phyloP scores from a whole-genome alignment of 2,888 invertebrate species.

The Nineta flava region DNA sequence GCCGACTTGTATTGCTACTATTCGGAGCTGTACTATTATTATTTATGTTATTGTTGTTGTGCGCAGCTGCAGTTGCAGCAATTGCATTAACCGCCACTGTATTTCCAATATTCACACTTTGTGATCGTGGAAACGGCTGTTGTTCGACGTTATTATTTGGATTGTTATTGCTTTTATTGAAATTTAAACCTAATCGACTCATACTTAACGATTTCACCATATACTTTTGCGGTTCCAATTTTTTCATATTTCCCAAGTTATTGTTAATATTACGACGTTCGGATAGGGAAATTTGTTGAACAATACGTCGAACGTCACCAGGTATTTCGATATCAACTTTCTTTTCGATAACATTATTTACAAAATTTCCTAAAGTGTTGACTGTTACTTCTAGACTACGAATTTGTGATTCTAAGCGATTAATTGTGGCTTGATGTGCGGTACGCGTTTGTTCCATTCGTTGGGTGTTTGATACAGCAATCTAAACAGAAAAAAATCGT shows the following conservation, averaged over 20 bases:
- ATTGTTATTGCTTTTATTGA: conserved; percentile 10
- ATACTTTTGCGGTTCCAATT: conserved; percentile 17
- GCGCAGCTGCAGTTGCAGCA: not conserved
- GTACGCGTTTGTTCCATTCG: conserved; percentile 48
- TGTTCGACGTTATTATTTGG: conserved; percentile 6
- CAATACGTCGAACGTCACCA: conserved; percentile 54
- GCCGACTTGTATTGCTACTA: conserved; percentile 1
- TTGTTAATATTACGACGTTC: conserved; percentile 26
- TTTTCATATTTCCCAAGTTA: conserved; percentile 21
- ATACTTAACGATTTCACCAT: conserved; percentile 26
- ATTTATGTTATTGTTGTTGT: not conserved
- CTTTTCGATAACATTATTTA: conserved; percentile 48
- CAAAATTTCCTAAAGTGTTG: conserved; percentile 51
- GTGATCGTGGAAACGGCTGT: conserved; percentile 16
- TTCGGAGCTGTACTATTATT: not conserved
- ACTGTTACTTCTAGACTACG: conserved; percentile 61
- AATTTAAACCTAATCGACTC: conserved; percentile 19
- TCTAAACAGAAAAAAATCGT: conserved; percentile 18
- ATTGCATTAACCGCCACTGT: not conserved
- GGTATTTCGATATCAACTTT: conserved; percentile 53
- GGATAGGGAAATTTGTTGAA: conserved; percentile 40
- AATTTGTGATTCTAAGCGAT: conserved; percentile 52
- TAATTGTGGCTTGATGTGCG: conserved; percentile 42
- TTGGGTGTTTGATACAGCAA: conserved; percentile 35
- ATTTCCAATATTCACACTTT: conserved; percentile 14